Base-by-base conservation (phyloP, 2,888 invertebrate species). In the Synanthedon tipuliformis region DNA sequence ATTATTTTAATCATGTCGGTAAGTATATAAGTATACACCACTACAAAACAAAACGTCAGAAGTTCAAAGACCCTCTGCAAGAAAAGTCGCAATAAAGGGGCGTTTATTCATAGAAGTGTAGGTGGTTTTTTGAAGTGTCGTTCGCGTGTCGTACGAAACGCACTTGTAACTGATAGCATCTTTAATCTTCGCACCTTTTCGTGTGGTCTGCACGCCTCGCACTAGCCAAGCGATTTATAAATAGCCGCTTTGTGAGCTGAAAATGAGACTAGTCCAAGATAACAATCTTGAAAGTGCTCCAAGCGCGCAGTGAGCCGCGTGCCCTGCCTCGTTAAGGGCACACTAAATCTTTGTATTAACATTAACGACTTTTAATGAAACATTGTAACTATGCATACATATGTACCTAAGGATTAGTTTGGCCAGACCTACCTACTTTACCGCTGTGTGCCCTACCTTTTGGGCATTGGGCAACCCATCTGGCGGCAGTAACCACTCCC, bases 141-240 rank as follows among this genome's bases (percentile, higher is more conserved):
- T 59, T 64, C 61, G 63, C 68, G 69, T 74, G 75, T 69, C 66
- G 68, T 73, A 67, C 61, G 73, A 72, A 81, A 85, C 83, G 83
- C 85, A 83, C 82, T 78, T 65, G 66, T 65, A 59, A 56, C 72
- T 66, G 86, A 86, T 86, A 86, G 59, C 63, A 86, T 86, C 86
- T 86, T 83, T 80, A 86, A 86, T 86, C 83, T 81, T 86, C 83
- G 81, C 86, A 86, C 86, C 86, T 86, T 80, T 81, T 78, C 74
- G 78, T 78, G 70, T 71, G 75, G 76, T 69, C 72, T 61, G 61
- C 66, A 54, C 63, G 62, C 65, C 63, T 61, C 62, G 52, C 61
- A 66, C 69, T 64, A 69, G 75, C 72, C 75, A 64, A 73, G 71
- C 70, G 66, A 68, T 78, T 79, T 80, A 81, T 81, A 84, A 83